Conservation (phyloP, 2,113 vertebrate species). For the Mobula hypostoma region DNA sequence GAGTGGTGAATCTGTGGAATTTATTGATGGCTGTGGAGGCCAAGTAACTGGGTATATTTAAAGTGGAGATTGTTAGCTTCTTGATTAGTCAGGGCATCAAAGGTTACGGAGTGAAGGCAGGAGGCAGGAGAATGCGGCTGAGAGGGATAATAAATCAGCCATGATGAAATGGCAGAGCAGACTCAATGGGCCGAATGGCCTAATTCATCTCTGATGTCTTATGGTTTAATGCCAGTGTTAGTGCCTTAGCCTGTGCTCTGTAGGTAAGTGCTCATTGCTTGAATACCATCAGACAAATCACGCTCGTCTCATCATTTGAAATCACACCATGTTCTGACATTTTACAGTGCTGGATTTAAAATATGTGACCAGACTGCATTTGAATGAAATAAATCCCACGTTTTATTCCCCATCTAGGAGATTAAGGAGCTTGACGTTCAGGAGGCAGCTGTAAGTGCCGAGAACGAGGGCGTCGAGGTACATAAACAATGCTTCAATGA, state of each 20-base stretch:
- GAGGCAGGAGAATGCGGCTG: too few species aligned
- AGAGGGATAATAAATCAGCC: too few species aligned
- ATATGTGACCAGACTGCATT: neutral
- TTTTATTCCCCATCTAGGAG: conserved; percentile 51
- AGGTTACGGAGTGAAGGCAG: too few species aligned
- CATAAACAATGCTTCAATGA: conserved; percentile 34
- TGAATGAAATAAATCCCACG: conserved; percentile 10
- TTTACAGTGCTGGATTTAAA: neutral
- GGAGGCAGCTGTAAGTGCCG: conserved; percentile 50
- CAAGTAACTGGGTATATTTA: too few species aligned
- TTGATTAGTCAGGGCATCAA: too few species aligned
- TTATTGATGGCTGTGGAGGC: too few species aligned
- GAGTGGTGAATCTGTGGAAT: too few species aligned
- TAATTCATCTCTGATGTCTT: too few species aligned
- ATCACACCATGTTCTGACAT: neutral
- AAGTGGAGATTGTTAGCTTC: too few species aligned
- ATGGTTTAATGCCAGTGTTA: neutral
- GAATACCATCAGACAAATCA: neutral
- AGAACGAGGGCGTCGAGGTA: conserved; percentile 54
- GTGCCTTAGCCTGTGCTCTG: neutral
- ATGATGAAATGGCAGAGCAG: too few species aligned
- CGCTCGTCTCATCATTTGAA: neutral
- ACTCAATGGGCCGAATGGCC: too few species aligned
- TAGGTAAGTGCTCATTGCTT: neutral
- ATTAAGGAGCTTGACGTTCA: conserved; percentile 47